Conservation (phyloP, 2,113 vertebrate species). For the Sander lucioperca region DNA sequence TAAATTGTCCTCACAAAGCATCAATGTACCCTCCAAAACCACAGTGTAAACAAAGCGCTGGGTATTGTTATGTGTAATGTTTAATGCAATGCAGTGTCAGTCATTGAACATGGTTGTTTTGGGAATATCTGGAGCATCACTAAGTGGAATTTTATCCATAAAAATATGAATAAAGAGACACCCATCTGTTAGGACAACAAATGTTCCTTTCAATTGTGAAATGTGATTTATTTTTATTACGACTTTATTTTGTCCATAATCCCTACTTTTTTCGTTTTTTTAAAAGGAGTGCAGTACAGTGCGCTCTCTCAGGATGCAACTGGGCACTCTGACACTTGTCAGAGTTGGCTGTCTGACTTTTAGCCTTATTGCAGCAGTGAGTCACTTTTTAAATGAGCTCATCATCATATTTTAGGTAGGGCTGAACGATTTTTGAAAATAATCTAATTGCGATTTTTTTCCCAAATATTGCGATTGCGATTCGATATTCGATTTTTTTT, state of each 20-base stretch:
- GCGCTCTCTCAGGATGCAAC: slow-evolving; percentile 29
- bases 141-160: not conserved
- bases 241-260: not conserved
- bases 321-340: slow-evolving; percentile 63
- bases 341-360: slow-evolving; percentile 66
- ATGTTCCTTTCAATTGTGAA: not conserved
- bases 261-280: not conserved
- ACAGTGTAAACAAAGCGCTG: not conserved
- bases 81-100: not conserved
- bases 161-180: slow-evolving; percentile 13
- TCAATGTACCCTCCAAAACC: too few species aligned
- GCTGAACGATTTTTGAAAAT: too few species aligned
- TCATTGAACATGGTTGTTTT: not conserved
- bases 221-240: not conserved
- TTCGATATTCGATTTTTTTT: too few species aligned
- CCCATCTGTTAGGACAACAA: slow-evolving; percentile 21
- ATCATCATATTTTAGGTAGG: too few species aligned
- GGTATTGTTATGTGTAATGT: not conserved
- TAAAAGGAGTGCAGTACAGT: slow-evolving; percentile 27
- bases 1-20: not conserved
- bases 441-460: too few species aligned
- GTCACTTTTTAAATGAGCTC: slow-evolving; percentile 75
- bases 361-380: slow-evolving; percentile 47
- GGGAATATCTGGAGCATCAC: not conserved
- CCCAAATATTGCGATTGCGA: too few species aligned